A percentile compares a stretch with the other conserved stretches of the same genome.
Conservation (phyloP, 1,140 invertebrate species). For the Bradynema listronoti region DNA sequence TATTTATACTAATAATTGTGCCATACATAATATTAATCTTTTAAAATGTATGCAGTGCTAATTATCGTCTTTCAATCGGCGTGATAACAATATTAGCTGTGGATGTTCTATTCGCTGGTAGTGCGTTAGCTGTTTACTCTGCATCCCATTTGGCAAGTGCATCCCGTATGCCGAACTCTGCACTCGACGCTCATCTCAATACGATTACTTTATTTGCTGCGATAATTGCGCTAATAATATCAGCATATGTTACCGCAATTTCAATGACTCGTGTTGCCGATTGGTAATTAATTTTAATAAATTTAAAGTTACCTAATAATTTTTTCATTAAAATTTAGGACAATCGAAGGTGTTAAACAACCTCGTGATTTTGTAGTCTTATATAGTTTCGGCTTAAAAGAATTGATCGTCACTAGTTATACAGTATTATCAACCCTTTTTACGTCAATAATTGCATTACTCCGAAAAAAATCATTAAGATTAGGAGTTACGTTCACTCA, state of each 20-base stretch:
- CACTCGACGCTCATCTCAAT: conserved; percentile 4
- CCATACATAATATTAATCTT: background rate
- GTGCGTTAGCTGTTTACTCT: conserved; percentile 4
- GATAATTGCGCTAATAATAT: background rate
- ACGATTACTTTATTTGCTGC: conserved; percentile 10
- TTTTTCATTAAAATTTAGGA: background rate
- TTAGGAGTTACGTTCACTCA: conserved; percentile 13
- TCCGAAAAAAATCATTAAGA: conserved; percentile 11
- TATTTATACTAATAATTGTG: background rate
- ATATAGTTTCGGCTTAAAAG: conserved; percentile 13
- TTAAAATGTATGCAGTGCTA: too few species aligned
- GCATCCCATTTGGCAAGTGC: background rate
- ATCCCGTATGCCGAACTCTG: background rate
- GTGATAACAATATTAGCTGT: background rate
- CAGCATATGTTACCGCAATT: conserved; percentile 3
- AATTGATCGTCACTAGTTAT: conserved; percentile 16
- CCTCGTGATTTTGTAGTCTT: background rate
- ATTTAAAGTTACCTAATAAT: background rate
- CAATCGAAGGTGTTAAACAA: conserved; percentile 3
- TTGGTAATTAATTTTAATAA: conserved; percentile 3
- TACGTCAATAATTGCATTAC: background rate
- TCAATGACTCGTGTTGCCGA: conserved; percentile 11
- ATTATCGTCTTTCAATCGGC: too few species aligned
- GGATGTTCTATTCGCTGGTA: background rate
- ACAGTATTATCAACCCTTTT: conserved; percentile 2